Percentiles rank a stretch among this genome's conserved stretches.
Conservation (phyloP, 2,113 vertebrate genomes). For the Lasiurus borealis region DNA sequence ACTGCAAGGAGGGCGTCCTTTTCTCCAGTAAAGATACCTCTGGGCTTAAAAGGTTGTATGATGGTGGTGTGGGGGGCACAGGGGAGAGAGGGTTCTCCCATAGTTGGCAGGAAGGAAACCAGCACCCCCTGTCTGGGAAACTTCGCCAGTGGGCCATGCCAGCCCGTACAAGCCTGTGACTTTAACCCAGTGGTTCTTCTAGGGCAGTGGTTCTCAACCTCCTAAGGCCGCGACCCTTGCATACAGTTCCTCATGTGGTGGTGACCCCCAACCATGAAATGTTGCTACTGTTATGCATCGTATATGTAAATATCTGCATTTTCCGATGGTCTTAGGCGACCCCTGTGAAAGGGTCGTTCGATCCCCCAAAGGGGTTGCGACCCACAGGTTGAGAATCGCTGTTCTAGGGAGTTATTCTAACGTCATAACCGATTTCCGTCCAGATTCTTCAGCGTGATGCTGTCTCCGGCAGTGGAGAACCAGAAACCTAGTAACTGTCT, state of each 20-base stretch:
- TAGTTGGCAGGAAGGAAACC: background rate
- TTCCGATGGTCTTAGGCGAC: too few species aligned
- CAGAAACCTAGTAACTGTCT: background rate
- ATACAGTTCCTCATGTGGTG: too few species aligned
- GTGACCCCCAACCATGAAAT: too few species aligned
- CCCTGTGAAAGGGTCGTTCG: too few species aligned
- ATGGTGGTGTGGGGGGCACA: rapidly evolving
- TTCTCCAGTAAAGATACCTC: background rate
- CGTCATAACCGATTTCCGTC: background rate
- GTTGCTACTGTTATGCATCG: too few species aligned
- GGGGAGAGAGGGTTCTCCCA: background rate
- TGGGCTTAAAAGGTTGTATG: background rate
- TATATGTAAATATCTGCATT: too few species aligned
- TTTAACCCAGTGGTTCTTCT: background rate
- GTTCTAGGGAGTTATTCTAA: background rate
- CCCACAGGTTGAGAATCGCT: too few species aligned
- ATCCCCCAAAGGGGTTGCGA: too few species aligned
- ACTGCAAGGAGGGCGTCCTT: background rate
- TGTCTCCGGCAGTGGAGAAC: background rate
- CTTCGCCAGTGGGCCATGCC: background rate
- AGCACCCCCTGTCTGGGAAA: background rate
- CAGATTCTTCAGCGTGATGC: background rate
- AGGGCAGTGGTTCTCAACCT: background rate
- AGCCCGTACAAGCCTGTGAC: background rate
- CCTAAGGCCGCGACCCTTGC: too few species aligned